phyloP scores from a whole-genome alignment of 1,140 invertebrate genomes.

The Drosophila punjabiensis region DNA sequence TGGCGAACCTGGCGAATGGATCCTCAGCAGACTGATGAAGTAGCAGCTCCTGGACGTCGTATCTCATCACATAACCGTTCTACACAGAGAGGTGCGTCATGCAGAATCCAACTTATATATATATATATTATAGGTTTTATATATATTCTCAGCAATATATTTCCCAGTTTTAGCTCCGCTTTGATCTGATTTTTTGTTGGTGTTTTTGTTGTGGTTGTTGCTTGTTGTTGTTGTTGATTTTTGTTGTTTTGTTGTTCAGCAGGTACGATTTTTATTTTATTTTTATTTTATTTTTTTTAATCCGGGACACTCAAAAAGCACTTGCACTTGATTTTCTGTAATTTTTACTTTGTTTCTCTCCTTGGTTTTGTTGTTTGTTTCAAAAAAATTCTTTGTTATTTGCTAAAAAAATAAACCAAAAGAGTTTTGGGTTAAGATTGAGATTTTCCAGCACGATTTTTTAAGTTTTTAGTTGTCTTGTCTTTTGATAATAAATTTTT shows the following conservation, averaged over 20 bases:
- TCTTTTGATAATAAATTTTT: neutral
- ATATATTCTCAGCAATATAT: constrained; percentile 18
- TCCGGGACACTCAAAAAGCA: constrained; percentile 19
- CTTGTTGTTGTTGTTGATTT: constrained; percentile 11
- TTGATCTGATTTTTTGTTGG: neutral
- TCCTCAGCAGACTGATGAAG: constrained; percentile 88
- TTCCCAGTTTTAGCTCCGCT: neutral
- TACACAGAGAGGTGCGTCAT: constrained; percentile 74
- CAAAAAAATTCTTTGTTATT: constrained; percentile 33
- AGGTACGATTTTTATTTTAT: constrained; percentile 50
- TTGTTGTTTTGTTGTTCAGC: constrained; percentile 42
- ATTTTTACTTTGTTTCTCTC: constrained; percentile 12
- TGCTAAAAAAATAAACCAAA: constrained; percentile 26
- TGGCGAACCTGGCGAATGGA: constrained; percentile 87
- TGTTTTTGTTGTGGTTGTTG: constrained; percentile 4
- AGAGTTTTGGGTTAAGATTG: constrained; percentile 22
- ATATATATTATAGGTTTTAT: constrained; percentile 5
- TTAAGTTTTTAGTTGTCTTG: neutral
- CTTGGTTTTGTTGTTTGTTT: constrained; percentile 25
- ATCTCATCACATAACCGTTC: constrained; percentile 86
- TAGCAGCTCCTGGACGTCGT: constrained; percentile 87
- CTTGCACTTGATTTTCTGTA: constrained; percentile 18
- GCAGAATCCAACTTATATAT: constrained; percentile 42
- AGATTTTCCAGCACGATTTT: constrained; percentile 11
- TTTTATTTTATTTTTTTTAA: no score